A percentile compares a stretch with the other conserved stretches of the same genome.
Evolutionary conservation across 1,140 invertebrate species (phyloP).

Genomic region (Apocrypta bakeri): DNA sequence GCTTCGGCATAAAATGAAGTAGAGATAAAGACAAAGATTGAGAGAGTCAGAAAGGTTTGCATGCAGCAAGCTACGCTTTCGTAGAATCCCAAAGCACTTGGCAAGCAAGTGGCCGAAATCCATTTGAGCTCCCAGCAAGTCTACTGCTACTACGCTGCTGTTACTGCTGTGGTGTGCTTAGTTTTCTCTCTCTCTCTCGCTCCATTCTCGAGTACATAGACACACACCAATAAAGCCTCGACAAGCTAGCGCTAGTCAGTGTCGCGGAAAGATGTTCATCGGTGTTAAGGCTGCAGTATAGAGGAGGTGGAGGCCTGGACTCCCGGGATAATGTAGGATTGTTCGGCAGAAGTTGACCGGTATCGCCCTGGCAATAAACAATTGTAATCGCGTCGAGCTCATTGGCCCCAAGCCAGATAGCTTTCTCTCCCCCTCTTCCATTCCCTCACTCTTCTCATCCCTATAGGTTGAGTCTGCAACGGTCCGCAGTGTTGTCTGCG

Average conservation of each 20-base stretch:
- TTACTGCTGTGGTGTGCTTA: slow-evolving; percentile 26
- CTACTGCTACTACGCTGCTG: background rate
- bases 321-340: slow-evolving; percentile 58
- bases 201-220: background rate
- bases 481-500: background rate
- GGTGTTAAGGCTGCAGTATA: slow-evolving; percentile 53
- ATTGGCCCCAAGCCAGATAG: slow-evolving; percentile 39
- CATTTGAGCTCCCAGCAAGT: slow-evolving; percentile 47
- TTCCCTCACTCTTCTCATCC: background rate
- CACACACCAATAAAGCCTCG: background rate
- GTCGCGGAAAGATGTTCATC: slow-evolving; percentile 65
- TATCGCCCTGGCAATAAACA: slow-evolving; percentile 65
- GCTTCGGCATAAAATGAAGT: background rate
- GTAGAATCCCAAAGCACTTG: slow-evolving; percentile 21
- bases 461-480: background rate
- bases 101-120: slow-evolving; percentile 44
- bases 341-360: slow-evolving; percentile 64
- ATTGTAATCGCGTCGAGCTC: slow-evolving; percentile 61
- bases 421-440: background rate
- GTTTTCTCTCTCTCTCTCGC: background rate
- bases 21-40: background rate
- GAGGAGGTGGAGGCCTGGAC: slow-evolving; percentile 1
- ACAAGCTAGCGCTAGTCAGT: slow-evolving; percentile 55
- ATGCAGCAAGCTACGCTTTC: background rate
- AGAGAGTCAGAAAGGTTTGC: background rate